phyloP scores from a whole-genome alignment of 2,113 vertebrate genomes.

The Cyanoramphus novaezelandiae region DNA sequence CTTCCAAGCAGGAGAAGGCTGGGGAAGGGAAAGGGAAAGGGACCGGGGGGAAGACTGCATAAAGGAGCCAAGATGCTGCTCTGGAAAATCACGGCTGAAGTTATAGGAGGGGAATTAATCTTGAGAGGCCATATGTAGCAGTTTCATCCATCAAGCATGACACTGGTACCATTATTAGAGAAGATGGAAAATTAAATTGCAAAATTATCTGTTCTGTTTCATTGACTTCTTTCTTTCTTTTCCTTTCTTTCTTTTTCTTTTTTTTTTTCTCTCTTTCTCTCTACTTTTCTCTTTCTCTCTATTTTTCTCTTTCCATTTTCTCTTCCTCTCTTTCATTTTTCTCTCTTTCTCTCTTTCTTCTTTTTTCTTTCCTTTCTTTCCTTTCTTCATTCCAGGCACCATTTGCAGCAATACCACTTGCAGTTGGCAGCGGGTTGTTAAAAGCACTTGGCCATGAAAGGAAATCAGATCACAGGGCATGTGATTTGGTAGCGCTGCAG shows the following conservation, averaged over 20 bases:
- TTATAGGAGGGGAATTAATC: conserved; percentile 82
- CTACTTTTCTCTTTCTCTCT: too few relatives aligned
- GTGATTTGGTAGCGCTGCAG: neutral
- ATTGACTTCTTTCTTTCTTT: neutral
- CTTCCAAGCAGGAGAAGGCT: conserved; percentile 69
- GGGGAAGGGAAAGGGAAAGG: conserved; percentile 26
- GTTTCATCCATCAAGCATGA: conserved; percentile 81
- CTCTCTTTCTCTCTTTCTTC: neutral
- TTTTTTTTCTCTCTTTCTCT: neutral
- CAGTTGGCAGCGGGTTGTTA: neutral
- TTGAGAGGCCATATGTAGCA: conserved; percentile 71
- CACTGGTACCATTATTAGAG: conserved; percentile 78
- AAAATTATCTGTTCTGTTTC: conserved; percentile 66
- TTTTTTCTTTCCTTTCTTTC: neutral
- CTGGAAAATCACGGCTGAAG: conserved; percentile 72
- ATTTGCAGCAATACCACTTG: neutral
- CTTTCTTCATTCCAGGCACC: conserved; percentile 41
- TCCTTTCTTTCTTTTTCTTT: neutral
- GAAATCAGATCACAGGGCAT: neutral
- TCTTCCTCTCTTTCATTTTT: neutral
- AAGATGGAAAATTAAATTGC: conserved; percentile 72
- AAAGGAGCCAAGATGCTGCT: conserved; percentile 67
- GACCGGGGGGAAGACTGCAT: conserved; percentile 41
- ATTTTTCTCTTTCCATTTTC: neutral
- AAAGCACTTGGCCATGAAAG: conserved; percentile 64